Base-by-base conservation (phyloP, 2,888 invertebrate genomes). In the Ceramica pisi region DNA sequence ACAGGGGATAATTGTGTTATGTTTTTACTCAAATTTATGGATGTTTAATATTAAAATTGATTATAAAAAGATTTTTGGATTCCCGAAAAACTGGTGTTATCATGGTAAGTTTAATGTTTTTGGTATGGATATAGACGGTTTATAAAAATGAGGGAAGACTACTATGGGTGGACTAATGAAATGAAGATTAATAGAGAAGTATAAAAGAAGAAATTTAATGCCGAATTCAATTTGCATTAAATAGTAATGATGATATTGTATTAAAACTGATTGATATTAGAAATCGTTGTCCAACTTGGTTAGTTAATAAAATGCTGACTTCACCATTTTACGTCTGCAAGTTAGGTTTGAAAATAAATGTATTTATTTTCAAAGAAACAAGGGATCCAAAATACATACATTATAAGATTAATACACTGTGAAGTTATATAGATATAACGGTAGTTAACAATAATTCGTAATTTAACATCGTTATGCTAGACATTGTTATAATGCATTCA, bases 1-100 rank as follows among this genome's bases (percentile, higher is more conserved):
- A 60, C 38, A 12, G 2, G 50, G 41, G n/a, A 57, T 78, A 60
- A 67, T 73, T 71, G 64, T 56, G 60, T 66, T 23, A 66, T 63
- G 23, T 71, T 71, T 57, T 61, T 46, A 31, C 53, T 64, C 46
- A n/a, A 66, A 63, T 56, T 59, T 69, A 75, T 55, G 44, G 46
- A 21, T 41, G 21, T 46, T 51, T 44, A 46, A 76, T 62, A 72
- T 55, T 76, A n/a, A 44, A 80, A 59, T 16, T 38, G 3, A 46
- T 38, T 0, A 7, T 57, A 14, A 1, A 38, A 57, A 14, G 21
- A 35, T 56, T n/a, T 12, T 35, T 56, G 31, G 31, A 21, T 56
- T 56, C 4, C 9, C 4, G 0, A 1, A 12, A 2, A 3, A 38
- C 7, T 14, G 1, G 7, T 7, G 21, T 38, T 56, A 19, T 5